Evolutionary conservation across 2,888 invertebrate genomes (phyloP), one percentile per base, ranked within the genome.

Genomic region (Tachystola acroxantha): DNA sequence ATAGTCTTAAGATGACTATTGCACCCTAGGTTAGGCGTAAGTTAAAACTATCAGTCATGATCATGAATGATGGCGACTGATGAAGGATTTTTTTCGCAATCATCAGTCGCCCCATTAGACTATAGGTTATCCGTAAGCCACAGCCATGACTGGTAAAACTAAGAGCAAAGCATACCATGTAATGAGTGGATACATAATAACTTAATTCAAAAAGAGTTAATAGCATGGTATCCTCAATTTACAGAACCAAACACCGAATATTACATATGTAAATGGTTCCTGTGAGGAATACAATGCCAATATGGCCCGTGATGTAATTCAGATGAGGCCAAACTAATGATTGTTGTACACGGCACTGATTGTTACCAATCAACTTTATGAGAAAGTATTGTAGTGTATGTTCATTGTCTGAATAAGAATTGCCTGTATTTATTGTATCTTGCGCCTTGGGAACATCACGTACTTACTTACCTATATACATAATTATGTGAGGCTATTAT

Each of bases 231-330:
- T 16, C 10, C 10, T 26, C 13, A 42, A 50, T 40, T 49, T 42
- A 35, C 28, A 45, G 40, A 36, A 41, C 36, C n/a, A n/a, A n/a
- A n/a, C n/a, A n/a, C n/a, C 34, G 39, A 53, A 71, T 66, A 60
- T 57, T 16, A 16, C 3, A 76, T 72, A 76, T 72, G 71, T 63
- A 76, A 76, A 78, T 74, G 58, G 65, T 48, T 46, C 43, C 38
- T 28, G 46, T 62, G 60, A 63, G 59, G 66, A 69, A 64, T 52
- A 71, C 63, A 69, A 62, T 62, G 55, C 3, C 55, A 58, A 47
- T 46, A 41, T 32, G 35, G 40, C 11, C 46, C 57, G 53, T 45
- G 60, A 56, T 61, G 61, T 58, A 57, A 72, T 71, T 70, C 63
- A 67, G 66, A 65, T 59, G 61, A 56, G 59, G 64, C 49, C 63